A percentile compares a stretch with the other conserved stretches of the same genome.
Evolutionary conservation across 1,140 invertebrate species (phyloP).

Genomic region (Homalodisca vitripennis): DNA sequence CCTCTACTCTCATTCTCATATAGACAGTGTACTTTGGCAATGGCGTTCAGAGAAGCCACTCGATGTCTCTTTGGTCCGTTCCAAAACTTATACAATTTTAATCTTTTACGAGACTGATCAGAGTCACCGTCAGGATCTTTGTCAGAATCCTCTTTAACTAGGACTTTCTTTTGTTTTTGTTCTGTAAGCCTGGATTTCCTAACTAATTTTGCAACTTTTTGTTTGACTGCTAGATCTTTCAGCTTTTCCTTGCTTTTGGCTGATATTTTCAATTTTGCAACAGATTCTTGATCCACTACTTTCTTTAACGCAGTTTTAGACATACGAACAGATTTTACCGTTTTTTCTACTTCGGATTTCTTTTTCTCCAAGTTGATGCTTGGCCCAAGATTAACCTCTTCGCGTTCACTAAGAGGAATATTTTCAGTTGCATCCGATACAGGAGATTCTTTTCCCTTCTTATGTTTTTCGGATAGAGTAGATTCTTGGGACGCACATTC

Average conservation of each 20-base stretch:
- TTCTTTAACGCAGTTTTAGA: conserved; percentile 9
- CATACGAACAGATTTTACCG: conserved; percentile 32
- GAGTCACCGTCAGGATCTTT: conserved; percentile 41
- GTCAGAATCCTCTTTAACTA: conserved; percentile 17
- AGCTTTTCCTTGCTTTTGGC: conserved; percentile 29
- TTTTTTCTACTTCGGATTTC: conserved; percentile 25
- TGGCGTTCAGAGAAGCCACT: conserved; percentile 84
- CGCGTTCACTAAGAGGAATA: conserved; percentile 5
- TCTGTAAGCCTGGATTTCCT: conserved; percentile 35
- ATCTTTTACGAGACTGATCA: conserved; percentile 49
- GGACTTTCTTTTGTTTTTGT: conserved; percentile 29
- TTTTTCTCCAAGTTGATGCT: background rate
- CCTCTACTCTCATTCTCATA: conserved; percentile 78
- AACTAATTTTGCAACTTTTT: conserved; percentile 21
- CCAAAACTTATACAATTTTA: conserved; percentile 58
- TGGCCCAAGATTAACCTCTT: conserved; percentile 18
- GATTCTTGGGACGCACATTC: background rate
- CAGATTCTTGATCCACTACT: conserved; percentile 7
- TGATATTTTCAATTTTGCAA: background rate
- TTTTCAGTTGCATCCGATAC: conserved; percentile 18
- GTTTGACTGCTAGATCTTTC: conserved; percentile 31
- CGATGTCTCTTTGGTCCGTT: conserved; percentile 74
- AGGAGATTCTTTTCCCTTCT: conserved; percentile 14
- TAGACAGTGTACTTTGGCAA: conserved; percentile 88
- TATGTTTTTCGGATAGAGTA: background rate